Percentiles rank a stretch among this genome's conserved stretches.
Evolutionary conservation across 2,888 invertebrate genomes (phyloP).

Genomic region (Romanomermis culicivorax): DNA sequence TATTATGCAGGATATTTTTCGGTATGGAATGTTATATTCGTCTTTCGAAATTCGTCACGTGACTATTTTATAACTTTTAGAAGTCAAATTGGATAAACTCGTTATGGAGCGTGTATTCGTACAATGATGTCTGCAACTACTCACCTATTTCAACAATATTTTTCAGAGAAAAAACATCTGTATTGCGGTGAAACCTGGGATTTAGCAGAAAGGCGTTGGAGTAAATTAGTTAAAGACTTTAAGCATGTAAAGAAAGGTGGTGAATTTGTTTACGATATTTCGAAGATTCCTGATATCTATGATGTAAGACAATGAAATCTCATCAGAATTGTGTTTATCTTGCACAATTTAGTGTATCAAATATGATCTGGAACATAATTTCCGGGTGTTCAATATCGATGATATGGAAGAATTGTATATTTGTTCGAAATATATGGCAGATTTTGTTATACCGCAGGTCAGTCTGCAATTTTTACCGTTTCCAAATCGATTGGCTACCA

Average conservation of each 20-base stretch:
- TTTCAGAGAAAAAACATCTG: slow-evolving; percentile 35
- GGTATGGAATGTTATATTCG: too few species aligned
- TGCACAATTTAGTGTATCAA: slow-evolving; percentile 8
- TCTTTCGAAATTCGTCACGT: too few species aligned
- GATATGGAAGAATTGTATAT: slow-evolving; percentile 43
- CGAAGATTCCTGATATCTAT: slow-evolving; percentile 96
- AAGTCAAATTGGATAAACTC: too few species aligned
- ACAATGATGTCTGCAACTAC: too few species aligned
- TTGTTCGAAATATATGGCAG: slow-evolving; percentile 86
- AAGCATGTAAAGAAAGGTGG: slow-evolving; percentile 57
- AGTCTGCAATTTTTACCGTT: too few species aligned
- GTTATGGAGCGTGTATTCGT: too few species aligned
- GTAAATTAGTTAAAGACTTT: slow-evolving; percentile 93
- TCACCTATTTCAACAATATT: not conserved
- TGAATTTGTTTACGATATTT: slow-evolving; percentile 61
- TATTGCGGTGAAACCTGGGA: slow-evolving; percentile 99
- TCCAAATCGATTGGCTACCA: too few species aligned
- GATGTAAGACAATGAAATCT: slow-evolving; percentile 44
- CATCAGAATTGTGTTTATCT: too few species aligned
- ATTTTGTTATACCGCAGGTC: slow-evolving; percentile 92
- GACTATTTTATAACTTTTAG: too few species aligned
- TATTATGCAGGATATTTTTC: too few species aligned
- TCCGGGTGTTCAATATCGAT: slow-evolving; percentile 39
- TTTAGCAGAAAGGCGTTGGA: slow-evolving; percentile 86
- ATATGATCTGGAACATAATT: slow-evolving; percentile 80